Conservation (phyloP, 1,140 invertebrate genomes). For the Lepidurus couesii region DNA sequence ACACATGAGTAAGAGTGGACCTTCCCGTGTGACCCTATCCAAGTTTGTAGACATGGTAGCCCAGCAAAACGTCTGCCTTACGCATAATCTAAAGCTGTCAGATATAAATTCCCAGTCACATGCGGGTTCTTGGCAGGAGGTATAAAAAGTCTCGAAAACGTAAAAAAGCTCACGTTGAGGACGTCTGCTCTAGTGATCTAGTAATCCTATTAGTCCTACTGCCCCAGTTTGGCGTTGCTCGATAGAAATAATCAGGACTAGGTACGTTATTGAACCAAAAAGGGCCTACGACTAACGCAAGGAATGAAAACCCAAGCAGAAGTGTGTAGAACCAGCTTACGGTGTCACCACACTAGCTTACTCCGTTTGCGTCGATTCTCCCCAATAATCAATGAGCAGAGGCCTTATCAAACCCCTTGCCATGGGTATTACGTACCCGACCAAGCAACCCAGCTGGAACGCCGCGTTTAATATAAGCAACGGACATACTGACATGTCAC, state of each 20-base stretch:
- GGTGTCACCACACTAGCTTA: background rate
- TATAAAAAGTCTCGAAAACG: background rate
- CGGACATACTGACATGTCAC: background rate
- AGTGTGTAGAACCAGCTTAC: background rate
- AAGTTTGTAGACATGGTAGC: background rate
- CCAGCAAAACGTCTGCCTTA: background rate
- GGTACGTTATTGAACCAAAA: background rate
- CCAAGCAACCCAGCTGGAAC: background rate
- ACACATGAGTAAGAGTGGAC: background rate
- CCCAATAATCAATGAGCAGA: background rate
- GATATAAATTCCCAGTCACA: background rate
- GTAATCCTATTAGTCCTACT: conserved; percentile 7
- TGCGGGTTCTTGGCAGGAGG: conserved; percentile 20
- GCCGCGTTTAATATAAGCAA: background rate
- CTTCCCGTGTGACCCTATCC: background rate
- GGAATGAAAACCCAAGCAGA: background rate
- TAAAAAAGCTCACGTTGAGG: background rate
- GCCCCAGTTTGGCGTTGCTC: background rate
- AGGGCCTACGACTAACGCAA: background rate
- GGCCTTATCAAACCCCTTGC: background rate
- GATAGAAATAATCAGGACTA: background rate
- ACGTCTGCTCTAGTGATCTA: conserved; percentile 1
- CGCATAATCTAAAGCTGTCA: conserved; percentile 17
- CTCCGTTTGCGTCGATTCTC: background rate
- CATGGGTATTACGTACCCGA: background rate